phyloP scores from a whole-genome alignment of 2,888 invertebrate genomes.

The Abrostola triplasia region DNA sequence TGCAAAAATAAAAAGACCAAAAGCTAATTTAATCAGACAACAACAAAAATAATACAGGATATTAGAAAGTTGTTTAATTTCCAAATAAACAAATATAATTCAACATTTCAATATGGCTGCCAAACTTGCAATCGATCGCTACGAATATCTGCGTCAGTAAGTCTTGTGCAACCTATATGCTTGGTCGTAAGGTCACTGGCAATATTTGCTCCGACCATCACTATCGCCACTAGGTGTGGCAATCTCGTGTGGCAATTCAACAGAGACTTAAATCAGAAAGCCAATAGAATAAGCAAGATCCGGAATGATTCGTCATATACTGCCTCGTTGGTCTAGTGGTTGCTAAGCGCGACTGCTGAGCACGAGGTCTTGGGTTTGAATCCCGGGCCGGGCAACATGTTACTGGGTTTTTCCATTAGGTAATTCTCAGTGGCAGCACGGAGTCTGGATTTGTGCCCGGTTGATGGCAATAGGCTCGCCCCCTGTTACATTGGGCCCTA shows the following conservation, averaged over 20 bases:
- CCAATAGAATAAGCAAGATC: neutral
- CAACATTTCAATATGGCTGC: neutral
- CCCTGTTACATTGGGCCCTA: too few relatives aligned
- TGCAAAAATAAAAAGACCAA: too few relatives aligned
- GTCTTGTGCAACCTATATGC: constrained; percentile 24
- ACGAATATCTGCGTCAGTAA: constrained; percentile 29
- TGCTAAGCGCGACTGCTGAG: too few relatives aligned
- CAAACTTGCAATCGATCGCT: constrained; percentile 20
- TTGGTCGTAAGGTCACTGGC: constrained; percentile 50
- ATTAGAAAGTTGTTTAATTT: constrained; percentile 1
- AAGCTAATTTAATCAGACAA: too few relatives aligned
- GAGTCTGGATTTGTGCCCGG: too few relatives aligned
- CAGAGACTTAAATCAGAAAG: constrained; percentile 12
- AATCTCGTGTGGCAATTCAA: constrained; percentile 40
- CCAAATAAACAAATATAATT: neutral
- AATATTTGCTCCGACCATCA: constrained; percentile 42
- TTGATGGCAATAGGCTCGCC: too few relatives aligned
- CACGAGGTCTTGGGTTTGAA: too few relatives aligned
- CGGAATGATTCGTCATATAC: too few relatives aligned
- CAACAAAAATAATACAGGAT: neutral
- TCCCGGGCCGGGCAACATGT: too few relatives aligned
- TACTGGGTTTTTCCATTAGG: too few relatives aligned
- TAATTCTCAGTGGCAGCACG: too few relatives aligned
- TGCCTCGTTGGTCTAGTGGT: too few relatives aligned
- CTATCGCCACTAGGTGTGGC: constrained; percentile 20